Evolutionary conservation across 1,140 invertebrate species (phyloP).

Genomic region (Sesamia nonagrioides): DNA sequence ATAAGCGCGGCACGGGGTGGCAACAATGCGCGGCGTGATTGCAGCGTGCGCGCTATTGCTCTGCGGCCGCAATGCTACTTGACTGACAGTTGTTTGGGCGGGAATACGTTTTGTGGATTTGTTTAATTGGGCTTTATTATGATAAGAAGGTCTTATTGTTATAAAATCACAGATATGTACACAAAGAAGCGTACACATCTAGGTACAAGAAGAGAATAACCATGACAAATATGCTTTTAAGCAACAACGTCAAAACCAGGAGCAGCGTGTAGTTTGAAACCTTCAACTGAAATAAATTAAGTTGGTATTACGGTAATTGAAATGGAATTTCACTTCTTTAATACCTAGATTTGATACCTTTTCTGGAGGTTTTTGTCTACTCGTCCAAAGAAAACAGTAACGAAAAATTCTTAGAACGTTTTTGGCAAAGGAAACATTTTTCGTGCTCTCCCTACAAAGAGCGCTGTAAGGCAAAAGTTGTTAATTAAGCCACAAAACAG

Average conservation of each 20-base stretch:
- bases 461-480: slow-evolving; percentile 1
- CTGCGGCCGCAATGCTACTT: slow-evolving; percentile 30
- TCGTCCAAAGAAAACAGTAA: neutral
- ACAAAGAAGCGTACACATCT: neutral
- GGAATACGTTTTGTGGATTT: slow-evolving; percentile 4
- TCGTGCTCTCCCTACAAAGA: neutral
- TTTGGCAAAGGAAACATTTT: slow-evolving; percentile 9
- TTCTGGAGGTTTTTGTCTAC: too few relatives aligned
- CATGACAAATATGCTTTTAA: too few relatives aligned
- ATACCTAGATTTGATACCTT: too few relatives aligned
- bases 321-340: too few relatives aligned
- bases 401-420: neutral
- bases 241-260: too few relatives aligned
- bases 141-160: neutral
- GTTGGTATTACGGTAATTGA: too few relatives aligned
- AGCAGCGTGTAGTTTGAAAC: too few relatives aligned
- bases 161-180: neutral
- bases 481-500: slow-evolving; percentile 36
- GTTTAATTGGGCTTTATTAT: neutral
- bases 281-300: too few relatives aligned
- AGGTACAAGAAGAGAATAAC: too few relatives aligned
- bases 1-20: slow-evolving; percentile 61
- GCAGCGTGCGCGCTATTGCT: slow-evolving; percentile 50
- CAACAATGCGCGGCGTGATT: slow-evolving; percentile 68
- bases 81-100: slow-evolving; percentile 44